Base-by-base conservation (phyloP, 2,797 vertebrate genomes). In the Anas flavirostris region DNA sequence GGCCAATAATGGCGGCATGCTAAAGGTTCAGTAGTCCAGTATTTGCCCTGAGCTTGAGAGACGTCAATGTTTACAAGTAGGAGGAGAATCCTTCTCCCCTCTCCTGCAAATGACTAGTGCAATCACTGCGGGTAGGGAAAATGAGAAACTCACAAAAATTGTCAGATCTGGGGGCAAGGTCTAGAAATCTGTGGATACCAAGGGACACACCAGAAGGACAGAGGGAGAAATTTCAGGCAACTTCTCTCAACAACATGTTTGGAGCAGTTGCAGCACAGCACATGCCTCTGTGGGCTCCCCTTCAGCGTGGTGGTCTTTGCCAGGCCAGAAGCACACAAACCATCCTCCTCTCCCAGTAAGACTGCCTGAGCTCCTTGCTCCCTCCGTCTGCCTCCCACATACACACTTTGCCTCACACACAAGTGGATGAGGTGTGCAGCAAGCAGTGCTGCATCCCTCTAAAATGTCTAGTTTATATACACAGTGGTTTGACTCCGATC, bases 141-240 rank as follows among this genome's bases (percentile, higher is more conserved):
- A 88, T 16, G 5, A 80, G 76, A 68, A 92, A 85, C 17, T 6
- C 23, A 25, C 3, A n/a, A 80, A 91, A 86, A 19, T 1, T 1
- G 2, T 10, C 58, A 75, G 11, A 11, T 21, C 11, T 23, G 29
- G 12, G 48, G 72, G n/a, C 5, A 2, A 91, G 41, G 37, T 43
- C 23, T 67, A 62, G 75, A 72, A 39, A 72, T 41, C 37, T 22
- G 22, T 23, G 35, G 37, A 25, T 72, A 43, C 28, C 29, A 43
- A 43, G 17, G 4, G 22, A 44, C 0, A 0, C 0, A 2, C 55
- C 5, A 13, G 75, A 84, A 84, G 39, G 50, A 31, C 3, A 76
- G 72, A 48, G 58, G 23, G 48, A 64, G 29, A 88, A 79, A 37
- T 11, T 64, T 81, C 28, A 14, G 15, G n/a, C 2, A 22, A 22